phyloP scores from a whole-genome alignment of 2,797 vertebrate species.

The Mus caroli region DNA sequence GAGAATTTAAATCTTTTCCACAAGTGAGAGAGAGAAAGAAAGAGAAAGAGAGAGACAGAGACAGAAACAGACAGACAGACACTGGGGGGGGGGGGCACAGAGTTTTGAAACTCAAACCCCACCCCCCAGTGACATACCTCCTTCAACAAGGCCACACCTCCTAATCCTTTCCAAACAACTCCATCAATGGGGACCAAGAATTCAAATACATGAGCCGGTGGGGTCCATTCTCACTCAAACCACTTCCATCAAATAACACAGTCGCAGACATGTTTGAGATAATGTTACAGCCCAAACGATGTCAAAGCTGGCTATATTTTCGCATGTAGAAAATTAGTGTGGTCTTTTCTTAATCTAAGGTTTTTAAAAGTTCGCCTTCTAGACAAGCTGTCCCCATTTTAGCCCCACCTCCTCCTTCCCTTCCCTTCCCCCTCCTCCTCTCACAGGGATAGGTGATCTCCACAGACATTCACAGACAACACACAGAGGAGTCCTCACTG shows the following conservation, averaged over 20 bases:
- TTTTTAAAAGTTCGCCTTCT: neutral
- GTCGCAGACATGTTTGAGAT: neutral
- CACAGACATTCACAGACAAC: neutral
- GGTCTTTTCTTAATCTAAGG: neutral
- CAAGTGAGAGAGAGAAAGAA: too few relatives aligned
- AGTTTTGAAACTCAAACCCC: neutral
- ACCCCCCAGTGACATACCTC: neutral
- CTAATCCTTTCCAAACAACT: neutral
- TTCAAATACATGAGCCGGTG: neutral
- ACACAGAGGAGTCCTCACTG: neutral
- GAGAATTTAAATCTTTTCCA: neutral
- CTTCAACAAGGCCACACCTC: neutral
- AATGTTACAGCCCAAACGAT: neutral
- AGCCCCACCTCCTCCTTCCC: neutral
- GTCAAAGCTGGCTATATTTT: neutral
- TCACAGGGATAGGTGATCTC: neutral
- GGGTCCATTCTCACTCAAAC: neutral
- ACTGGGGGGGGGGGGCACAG: neutral
- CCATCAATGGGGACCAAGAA: neutral
- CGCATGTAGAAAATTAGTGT: neutral
- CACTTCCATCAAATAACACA: neutral
- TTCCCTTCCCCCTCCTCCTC: neutral
- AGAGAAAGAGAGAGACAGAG: accelerated
- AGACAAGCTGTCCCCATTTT: neutral
- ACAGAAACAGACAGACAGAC: neutral